Base-by-base conservation (phyloP, 1,140 invertebrate genomes). In the Philotrypesis tridentata region DNA sequence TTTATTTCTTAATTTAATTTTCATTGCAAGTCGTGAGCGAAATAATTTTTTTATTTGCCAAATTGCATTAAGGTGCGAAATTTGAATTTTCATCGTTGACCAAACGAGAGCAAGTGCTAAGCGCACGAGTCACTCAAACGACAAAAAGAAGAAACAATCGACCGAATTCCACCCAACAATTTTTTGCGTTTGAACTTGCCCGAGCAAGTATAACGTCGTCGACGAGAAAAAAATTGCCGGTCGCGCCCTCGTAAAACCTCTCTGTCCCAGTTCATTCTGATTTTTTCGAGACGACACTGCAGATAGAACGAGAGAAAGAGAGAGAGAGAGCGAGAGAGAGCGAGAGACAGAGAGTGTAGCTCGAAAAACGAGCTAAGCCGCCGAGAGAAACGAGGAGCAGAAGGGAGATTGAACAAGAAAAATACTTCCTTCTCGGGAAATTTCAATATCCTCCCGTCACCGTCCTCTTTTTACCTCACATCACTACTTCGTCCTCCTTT, bases 401-500 rank as follows among this genome's bases (percentile, higher is more conserved):
- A 68, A 43, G 68, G 60, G 61, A 74, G 75, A 82, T 83, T 85
- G 76, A 76, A 82, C 75, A 80, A 84, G 80, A 83, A 85, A 84
- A 85, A 85, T 80, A 83, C 80, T 83, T 82, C 80, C 83, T 80
- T 73, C 67, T 73, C 79, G 48, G 83, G 72, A 85, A 85, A 84
- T 85, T 85, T 85, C 83, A 84, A 85, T 85, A 85, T 85, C 81
- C 81, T 83, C 70, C 80, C 75, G 37, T 72, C 70, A 71, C 29
- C 40, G 70, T 72, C 40, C 40, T 48, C 48, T 55, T 55, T 17
- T 55, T 55, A 55, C 48, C 48, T 55, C n/a, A 6, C 21, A 7
- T 0, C 21, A 17, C 2, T 55, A 11, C 40, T 73, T 48, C 27
- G 40, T 73, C 14, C 43, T 55, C 31, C 25, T 25, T 68, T 68